phyloP scores from a whole-genome alignment of 2,888 invertebrate genomes.

The Cerceris ruficornis region DNA sequence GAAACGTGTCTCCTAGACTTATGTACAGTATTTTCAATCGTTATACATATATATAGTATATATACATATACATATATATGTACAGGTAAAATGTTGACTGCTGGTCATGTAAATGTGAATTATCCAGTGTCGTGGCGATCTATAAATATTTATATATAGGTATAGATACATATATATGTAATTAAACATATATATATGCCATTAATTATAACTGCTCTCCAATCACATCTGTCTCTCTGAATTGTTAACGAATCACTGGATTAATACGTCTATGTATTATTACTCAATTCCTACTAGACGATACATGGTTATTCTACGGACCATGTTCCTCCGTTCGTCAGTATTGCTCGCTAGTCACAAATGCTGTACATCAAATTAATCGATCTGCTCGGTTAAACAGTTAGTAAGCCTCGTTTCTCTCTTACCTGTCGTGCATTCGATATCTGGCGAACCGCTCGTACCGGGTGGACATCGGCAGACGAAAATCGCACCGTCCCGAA shows the following conservation, averaged over 20 bases:
- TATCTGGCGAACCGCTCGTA: conserved; percentile 88
- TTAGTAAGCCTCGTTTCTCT: conserved; percentile 67
- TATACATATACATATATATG: conserved; percentile 31
- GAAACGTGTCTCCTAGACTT: conserved; percentile 74
- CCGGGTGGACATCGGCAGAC: conserved; percentile 91
- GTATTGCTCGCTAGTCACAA: conserved; percentile 79
- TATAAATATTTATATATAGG: conserved; percentile 9
- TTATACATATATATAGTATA: conserved; percentile 24
- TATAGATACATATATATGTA: too few relatives aligned
- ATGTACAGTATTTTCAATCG: conserved; percentile 76
- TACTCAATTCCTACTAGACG: conserved; percentile 75
- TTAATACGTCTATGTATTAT: conserved; percentile 75
- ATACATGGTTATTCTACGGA: conserved; percentile 80
- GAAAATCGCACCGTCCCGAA: conserved; percentile 92
- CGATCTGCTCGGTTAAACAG: conserved; percentile 71
- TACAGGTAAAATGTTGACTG: conserved; percentile 41
- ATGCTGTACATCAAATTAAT: conserved; percentile 78
- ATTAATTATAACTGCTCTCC: conserved; percentile 53
- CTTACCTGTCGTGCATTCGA: conserved; percentile 87
- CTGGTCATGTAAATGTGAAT: conserved; percentile 40
- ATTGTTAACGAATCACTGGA: conserved; percentile 78
- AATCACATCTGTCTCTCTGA: conserved; percentile 81
- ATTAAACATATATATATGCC: conserved; percentile 3
- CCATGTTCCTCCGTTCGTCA: conserved; percentile 74
- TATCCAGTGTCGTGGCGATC: conserved; percentile 57